These are phyloP conservation scores for Theonella swinhoei DNA, from an alignment of 37 sponge, comb jelly and placozoan species.

Conservation along the genomic window DNA sequence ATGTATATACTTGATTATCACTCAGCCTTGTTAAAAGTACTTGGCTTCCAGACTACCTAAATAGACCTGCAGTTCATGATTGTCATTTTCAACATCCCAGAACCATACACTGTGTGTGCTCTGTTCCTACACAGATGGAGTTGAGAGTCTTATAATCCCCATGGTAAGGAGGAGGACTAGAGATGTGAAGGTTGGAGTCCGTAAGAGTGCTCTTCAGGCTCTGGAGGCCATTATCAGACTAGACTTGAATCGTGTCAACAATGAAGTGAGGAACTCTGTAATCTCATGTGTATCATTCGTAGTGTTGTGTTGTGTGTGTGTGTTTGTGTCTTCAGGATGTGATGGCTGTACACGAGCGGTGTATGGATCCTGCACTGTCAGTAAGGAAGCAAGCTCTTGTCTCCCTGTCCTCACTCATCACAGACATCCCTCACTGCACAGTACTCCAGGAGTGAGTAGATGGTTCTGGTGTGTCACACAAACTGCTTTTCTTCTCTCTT, in stretches of 20 bases:
- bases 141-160: conserved; percentile 38
- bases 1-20: too few species aligned
- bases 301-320: too few species aligned
- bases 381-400: conserved; percentile 79
- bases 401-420: conserved; percentile 57
- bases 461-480: background rate
- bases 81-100: too few species aligned
- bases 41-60: too few species aligned
- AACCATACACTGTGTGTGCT: too few species aligned
- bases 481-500: background rate
- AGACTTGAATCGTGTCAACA: conserved; percentile 3
- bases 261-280: conserved; percentile 14
- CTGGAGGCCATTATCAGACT: conserved; percentile 48
- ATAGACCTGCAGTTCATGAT: too few species aligned
- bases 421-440: conserved; percentile 17
- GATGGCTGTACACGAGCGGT: conserved; percentile 53
- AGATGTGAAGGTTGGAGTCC: conserved; percentile 68
- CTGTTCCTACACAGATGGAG: too few species aligned
- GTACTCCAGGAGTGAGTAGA: conserved; percentile 35
- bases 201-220: conserved; percentile 71
- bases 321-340: conserved; percentile 45
- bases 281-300: background rate
- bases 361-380: conserved; percentile 71
- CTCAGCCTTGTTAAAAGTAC: too few species aligned
- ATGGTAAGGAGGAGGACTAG: conserved; percentile 56